phyloP scores from a whole-genome alignment of 1,140 invertebrate genomes.

The Rhizoglyphus robini region DNA sequence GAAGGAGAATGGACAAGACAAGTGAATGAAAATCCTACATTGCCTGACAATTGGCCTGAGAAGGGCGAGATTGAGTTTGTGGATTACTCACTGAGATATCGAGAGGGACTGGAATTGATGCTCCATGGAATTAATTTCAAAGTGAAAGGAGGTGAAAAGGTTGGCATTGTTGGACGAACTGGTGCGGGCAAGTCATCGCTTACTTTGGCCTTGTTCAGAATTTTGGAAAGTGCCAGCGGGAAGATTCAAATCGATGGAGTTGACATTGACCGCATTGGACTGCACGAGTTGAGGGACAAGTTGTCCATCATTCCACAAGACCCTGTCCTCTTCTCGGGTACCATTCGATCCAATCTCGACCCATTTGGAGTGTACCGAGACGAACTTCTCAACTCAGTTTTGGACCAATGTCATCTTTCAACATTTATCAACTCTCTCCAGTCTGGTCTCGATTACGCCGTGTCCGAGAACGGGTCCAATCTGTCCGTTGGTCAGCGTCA shows the following conservation, averaged over 20 bases:
- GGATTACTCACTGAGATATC: conserved; percentile 30
- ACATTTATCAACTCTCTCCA: conserved; percentile 20
- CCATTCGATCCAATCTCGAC: conserved; percentile 46
- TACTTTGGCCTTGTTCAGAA: conserved; percentile 40
- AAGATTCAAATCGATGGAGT: conserved; percentile 72
- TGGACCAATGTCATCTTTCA: conserved; percentile 34
- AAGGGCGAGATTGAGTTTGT: conserved; percentile 30
- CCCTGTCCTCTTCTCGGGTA: conserved; percentile 44
- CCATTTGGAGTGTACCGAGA: conserved; percentile 31
- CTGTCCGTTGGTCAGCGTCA: conserved; percentile 36
- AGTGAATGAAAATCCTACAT: conserved; percentile 33
- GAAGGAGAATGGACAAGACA: conserved; percentile 32
- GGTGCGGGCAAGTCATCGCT: conserved; percentile 43
- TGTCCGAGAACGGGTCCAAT: conserved; percentile 19
- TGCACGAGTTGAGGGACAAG: conserved; percentile 60
- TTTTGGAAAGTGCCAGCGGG: conserved; percentile 36
- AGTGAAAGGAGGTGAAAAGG: conserved; percentile 24
- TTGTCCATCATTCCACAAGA: conserved; percentile 41
- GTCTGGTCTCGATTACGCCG: conserved; percentile 17
- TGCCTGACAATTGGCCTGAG: conserved; percentile 34
- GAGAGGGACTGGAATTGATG: conserved; percentile 30
- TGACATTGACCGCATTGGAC: conserved; percentile 71
- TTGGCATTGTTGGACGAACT: conserved; percentile 43
- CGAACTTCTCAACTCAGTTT: conserved; percentile 31
- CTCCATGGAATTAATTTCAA: conserved; percentile 26